Percentiles rank a stretch among this genome's conserved stretches.
Conservation (phyloP, 37 sponge, comb jelly and placozoan species). For the Spongilla lacustris region DNA sequence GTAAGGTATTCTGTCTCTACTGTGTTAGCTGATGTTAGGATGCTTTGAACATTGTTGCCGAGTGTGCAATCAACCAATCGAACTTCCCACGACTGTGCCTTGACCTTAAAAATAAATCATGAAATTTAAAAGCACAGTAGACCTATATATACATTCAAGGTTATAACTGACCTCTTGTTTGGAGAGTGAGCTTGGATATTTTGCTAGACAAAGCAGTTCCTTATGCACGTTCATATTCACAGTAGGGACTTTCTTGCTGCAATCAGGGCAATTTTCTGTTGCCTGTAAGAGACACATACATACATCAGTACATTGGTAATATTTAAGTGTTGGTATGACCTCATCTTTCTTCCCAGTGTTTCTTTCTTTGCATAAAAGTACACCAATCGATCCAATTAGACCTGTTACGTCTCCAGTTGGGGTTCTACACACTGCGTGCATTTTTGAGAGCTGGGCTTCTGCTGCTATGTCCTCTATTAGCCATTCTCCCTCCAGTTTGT, state of each 20-base stretch:
- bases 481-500: conserved; percentile 73
- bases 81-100: conserved; percentile 65
- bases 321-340: neutral
- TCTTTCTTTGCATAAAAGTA: conserved; percentile 15
- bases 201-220: conserved; percentile 62
- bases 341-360: conserved; percentile 29
- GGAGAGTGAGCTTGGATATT: conserved; percentile 22
- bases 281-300: conserved; percentile 10
- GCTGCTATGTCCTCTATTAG: conserved; percentile 28
- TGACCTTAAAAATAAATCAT: conserved; percentile 40
- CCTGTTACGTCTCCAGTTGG: conserved; percentile 35
- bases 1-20: conserved; percentile 55
- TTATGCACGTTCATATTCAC: conserved; percentile 57
- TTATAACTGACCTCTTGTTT: conserved; percentile 45
- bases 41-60: conserved; percentile 34
- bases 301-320: neutral
- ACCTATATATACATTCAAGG: too few species aligned
- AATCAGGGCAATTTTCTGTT: conserved; percentile 59
- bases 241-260: conserved; percentile 78
- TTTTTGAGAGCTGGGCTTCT: conserved; percentile 48
- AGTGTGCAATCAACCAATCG: conserved; percentile 46
- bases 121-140: neutral
- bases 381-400: conserved; percentile 34
- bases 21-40: conserved; percentile 63
- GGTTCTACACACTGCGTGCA: conserved; percentile 25